Percentiles rank a stretch among this genome's conserved stretches.
Evolutionary conservation across 1,140 invertebrate species (phyloP).

Genomic region (Drosophila pachea): DNA sequence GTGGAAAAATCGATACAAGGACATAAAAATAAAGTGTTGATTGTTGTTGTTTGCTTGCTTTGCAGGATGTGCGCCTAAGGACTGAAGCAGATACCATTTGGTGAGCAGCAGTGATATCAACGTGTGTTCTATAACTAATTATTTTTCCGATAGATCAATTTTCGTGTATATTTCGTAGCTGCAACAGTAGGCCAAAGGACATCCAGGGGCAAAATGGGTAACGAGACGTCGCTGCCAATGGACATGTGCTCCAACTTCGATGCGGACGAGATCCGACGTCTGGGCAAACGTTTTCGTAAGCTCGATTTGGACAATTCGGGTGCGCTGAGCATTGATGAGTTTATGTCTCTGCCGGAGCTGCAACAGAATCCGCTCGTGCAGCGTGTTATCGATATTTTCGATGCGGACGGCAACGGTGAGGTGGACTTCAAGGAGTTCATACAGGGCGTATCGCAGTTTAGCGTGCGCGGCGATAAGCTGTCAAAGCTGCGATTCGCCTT

Average conservation of each 20-base stretch:
- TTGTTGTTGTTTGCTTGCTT: conserved; percentile 30
- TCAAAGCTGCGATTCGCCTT: conserved; percentile 99
- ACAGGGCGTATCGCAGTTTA: conserved; percentile 99
- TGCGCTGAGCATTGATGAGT: conserved; percentile 97
- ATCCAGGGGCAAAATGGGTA: conserved; percentile 83
- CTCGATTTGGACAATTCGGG: conserved; percentile 98
- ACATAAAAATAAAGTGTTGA: conserved; percentile 45
- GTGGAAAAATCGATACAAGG: conserved; percentile 31
- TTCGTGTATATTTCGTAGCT: no score
- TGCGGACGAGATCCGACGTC: conserved; percentile 97
- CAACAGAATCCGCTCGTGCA: conserved; percentile 99
- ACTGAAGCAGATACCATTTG: neutral
- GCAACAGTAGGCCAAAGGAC: neutral
- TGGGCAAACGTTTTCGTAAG: conserved; percentile 98
- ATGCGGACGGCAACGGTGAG: conserved; percentile 99
- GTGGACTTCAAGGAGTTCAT: conserved; percentile 94
- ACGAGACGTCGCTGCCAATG: conserved; percentile 98
- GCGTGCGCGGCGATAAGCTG: conserved; percentile 98
- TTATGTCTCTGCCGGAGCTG: conserved; percentile 98
- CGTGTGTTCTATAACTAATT: no score
- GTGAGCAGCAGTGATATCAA: neutral
- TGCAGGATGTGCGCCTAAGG: conserved; percentile 36
- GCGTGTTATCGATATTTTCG: conserved; percentile 99
- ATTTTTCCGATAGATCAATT: no score
- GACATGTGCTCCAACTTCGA: conserved; percentile 99